Evolutionary conservation across 37 sponge, comb jelly and placozoan genomes (phyloP).

Genomic region (Agelas oroides): DNA sequence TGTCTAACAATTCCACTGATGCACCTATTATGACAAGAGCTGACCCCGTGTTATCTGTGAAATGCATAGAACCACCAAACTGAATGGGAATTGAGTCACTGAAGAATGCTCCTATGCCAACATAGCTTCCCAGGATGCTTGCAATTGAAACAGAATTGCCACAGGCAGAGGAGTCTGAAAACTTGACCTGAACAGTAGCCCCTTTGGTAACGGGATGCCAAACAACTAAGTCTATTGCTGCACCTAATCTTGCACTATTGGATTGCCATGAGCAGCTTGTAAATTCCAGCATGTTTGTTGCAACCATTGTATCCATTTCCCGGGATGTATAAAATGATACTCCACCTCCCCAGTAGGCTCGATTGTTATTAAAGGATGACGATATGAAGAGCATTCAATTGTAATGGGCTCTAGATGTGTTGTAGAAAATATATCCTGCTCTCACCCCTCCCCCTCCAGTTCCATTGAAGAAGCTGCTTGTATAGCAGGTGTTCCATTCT

Average conservation of each 20-base stretch:
- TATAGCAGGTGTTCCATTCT: constrained; percentile 12
- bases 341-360: constrained; percentile 65
- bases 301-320: background rate
- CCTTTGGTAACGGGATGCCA: constrained; percentile 15
- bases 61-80: background rate
- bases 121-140: background rate
- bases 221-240: constrained; percentile 38
- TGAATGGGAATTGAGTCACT: constrained; percentile 33
- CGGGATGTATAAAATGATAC: constrained; percentile 34
- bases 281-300: constrained; percentile 41
- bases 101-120: constrained; percentile 47
- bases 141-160: constrained; percentile 5
- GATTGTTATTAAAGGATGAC: constrained; percentile 23
- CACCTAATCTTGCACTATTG: constrained; percentile 50
- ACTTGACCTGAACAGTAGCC: background rate
- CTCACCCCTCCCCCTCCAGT: constrained; percentile 60
- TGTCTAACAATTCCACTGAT: background rate
- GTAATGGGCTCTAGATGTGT: background rate
- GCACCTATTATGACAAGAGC: constrained; percentile 27
- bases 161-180: constrained; percentile 24
- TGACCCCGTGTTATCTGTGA: constrained; percentile 11
- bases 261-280: constrained; percentile 20
- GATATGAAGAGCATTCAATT: constrained; percentile 29
- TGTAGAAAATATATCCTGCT: constrained; percentile 33
- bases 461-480: constrained; percentile 37